Evolutionary conservation across 2,113 vertebrate genomes (phyloP), one percentile per base, ranked within the genome.

Genomic region (Pseudolaguvia tuberculata): DNA sequence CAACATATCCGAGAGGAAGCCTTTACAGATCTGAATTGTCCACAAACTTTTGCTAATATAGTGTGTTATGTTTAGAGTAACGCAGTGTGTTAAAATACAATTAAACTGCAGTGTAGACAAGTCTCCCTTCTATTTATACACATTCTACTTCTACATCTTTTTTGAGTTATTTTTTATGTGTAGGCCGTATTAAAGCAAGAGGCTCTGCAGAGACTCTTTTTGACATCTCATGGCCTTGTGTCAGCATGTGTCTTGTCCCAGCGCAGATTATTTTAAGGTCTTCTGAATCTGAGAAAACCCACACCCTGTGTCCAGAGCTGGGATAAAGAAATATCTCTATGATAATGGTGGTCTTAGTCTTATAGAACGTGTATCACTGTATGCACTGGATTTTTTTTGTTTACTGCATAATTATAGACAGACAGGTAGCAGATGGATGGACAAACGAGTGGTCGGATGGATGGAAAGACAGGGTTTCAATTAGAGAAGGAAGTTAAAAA

Each of bases 221-320:
- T 67, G 63, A 67, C 47, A 20, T 7, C 17, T 67, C 63, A 11
- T 23, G 23, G 63, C 63, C 63, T 67, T 50, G 45, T 67, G 63
- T 67, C 63, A 67, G 63, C 63, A 17, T 67, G 50, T 67, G 45
- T 67, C 50, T 50, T 50, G 63, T 50, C 63, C 63, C 45, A 67
- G 14, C 7, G 23, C 63, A 67, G 63, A 67, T 67, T 67, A 67
- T 67, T 67, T 67, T 67, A 17, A 67, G 63, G 50, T 9, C 50
- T 67, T 27, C 45, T 67, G 23, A 67, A 50, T 25, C 2, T 23
- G 47, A 67, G 63, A 67, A 67, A 67, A 20, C 63, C 23, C 27
- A 50, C 63, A 50, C 63, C 42, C 23, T 50, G 63, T 29, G 25
- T 50, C 23, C 23, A 14, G 39, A 67, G 47, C 27, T 25, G 42